Percentiles rank a stretch among this genome's conserved stretches.
These are phyloP conservation scores for Ephydatia muelleri DNA, from an alignment of 37 sponge, comb jelly and placozoan species.

Conservation along the genomic window DNA sequence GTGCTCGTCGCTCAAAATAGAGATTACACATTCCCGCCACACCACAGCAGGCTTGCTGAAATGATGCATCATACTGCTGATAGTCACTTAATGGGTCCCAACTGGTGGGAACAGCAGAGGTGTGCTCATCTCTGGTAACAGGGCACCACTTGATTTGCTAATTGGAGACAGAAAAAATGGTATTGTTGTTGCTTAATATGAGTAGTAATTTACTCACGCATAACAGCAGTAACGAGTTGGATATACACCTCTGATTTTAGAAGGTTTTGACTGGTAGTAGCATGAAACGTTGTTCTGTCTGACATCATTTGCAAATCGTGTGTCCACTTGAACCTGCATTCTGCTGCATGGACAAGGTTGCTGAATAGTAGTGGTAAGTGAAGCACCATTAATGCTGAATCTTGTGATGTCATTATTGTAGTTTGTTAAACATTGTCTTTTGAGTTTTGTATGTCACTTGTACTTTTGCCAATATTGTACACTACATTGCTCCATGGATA, in stretches of 20 bases:
- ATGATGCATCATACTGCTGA: too few species aligned
- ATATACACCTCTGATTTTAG: background rate
- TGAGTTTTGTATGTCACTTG: background rate
- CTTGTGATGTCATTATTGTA: background rate
- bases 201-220: background rate
- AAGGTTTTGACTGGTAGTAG: background rate
- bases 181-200: too few species aligned
- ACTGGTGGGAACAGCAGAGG: slow-evolving; percentile 7
- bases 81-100: too few species aligned
- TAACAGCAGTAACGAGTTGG: background rate
- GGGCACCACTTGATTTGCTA: too few species aligned
- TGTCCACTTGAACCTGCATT: background rate
- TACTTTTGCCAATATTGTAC: slow-evolving; percentile 16
- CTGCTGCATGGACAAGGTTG: slow-evolving; percentile 55
- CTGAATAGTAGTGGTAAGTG: background rate
- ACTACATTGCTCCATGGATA: slow-evolving; percentile 16
- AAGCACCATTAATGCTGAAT: background rate
- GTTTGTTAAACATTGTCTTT: slow-evolving; percentile 8
- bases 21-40: too few species aligned
- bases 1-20: too few species aligned
- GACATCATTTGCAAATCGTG: background rate
- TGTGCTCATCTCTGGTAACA: slow-evolving; percentile 20
- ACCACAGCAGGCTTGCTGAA: too few species aligned
- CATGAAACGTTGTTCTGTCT: background rate
- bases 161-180: too few species aligned